phyloP scores from a whole-genome alignment of 35 echinoderm and acorn worm species.

The Eucidaris tribuloides region DNA sequence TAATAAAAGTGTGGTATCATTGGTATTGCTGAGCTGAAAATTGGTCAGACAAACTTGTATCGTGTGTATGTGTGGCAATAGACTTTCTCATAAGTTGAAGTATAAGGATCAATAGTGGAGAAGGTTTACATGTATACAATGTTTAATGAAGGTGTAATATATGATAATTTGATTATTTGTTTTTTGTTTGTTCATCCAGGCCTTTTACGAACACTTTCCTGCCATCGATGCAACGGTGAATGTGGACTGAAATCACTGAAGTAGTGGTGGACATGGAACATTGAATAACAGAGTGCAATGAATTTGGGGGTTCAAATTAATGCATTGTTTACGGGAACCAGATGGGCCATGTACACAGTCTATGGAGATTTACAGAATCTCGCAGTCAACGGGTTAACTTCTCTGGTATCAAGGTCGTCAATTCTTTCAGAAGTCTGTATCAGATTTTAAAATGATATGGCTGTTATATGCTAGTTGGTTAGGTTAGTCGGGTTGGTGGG shows the following conservation, averaged over 20 bases:
- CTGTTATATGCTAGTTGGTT: no score
- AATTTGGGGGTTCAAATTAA: no score
- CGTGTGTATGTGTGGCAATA: neutral
- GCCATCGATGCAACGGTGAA: constrained; percentile 36
- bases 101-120: neutral
- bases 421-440: no score
- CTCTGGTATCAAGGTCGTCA: no score
- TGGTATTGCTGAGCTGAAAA: neutral
- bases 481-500: no score
- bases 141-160: neutral
- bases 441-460: no score
- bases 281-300: no score
- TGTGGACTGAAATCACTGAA: constrained; percentile 72
- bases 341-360: no score
- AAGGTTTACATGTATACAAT: neutral
- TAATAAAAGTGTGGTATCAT: neutral
- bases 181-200: neutral
- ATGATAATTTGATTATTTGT: neutral
- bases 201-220: constrained; percentile 58
- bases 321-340: no score
- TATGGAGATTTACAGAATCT: no score
- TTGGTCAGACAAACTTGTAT: neutral
- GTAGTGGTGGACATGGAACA: no score
- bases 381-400: no score
- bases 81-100: neutral